These are phyloP conservation scores for Drosophila colorata DNA, from an alignment of 2,888 invertebrate genomes.

Conservation along the genomic window DNA sequence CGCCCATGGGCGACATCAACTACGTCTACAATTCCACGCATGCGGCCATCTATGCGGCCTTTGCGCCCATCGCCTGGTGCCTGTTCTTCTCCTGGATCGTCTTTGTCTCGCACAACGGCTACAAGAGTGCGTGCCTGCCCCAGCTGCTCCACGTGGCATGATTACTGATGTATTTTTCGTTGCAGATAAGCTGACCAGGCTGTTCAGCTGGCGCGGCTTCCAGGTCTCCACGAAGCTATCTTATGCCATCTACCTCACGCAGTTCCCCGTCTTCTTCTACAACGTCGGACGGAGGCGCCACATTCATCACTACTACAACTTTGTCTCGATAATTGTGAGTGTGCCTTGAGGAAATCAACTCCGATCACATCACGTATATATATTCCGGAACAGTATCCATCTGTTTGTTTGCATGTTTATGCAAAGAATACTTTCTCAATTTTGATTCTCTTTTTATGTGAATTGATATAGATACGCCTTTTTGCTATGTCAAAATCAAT, in stretches of 20 bases:
- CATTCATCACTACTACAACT: constrained; percentile 87
- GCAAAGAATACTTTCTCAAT: too few relatives aligned
- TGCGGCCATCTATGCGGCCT: constrained; percentile 89
- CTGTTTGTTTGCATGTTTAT: too few relatives aligned
- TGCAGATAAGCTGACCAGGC: constrained; percentile 86
- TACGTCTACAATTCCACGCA: constrained; percentile 88
- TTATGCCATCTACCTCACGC: constrained; percentile 89
- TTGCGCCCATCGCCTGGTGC: constrained; percentile 90
- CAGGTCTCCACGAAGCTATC: constrained; percentile 89
- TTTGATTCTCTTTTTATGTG: too few relatives aligned
- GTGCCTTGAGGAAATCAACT: neutral
- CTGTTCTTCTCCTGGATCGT: constrained; percentile 89
- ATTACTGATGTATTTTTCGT: neutral
- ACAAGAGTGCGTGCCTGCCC: constrained; percentile 85
- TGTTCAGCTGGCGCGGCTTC: constrained; percentile 88
- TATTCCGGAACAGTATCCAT: neutral
- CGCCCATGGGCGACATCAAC: constrained; percentile 88
- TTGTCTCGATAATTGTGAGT: constrained; percentile 87
- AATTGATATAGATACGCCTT: too few relatives aligned
- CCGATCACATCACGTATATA: neutral
- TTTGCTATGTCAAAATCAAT: too few relatives aligned
- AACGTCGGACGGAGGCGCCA: constrained; percentile 88
- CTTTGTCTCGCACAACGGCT: constrained; percentile 88
- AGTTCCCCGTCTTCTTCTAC: constrained; percentile 90
- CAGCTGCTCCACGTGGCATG: neutral